Base-by-base conservation (phyloP, 2,888 invertebrate genomes). In the Leptura quadrifasciata region DNA sequence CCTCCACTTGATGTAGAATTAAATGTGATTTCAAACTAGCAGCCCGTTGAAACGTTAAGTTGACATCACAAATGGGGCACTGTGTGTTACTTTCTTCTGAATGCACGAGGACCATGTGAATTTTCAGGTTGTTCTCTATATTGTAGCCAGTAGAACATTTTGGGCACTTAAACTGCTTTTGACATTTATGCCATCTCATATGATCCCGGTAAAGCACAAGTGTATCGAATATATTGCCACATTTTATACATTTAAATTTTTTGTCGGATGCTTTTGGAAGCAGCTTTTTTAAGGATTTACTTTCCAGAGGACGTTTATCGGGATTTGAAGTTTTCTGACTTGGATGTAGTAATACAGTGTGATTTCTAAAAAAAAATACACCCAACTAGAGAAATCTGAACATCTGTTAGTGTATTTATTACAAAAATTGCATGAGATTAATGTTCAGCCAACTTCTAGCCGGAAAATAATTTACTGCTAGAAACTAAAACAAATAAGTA, bases 21-120 rank as follows among this genome's bases (percentile, higher is more conserved):
- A 89, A 82, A 85, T 89, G 89, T 1, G 89, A 86, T 76, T 87
- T 89, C 69, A 89, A 85, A 82, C 89, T 88, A 15, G 89, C 89
- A 58, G 84, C 79, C 75, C 89, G 84, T 78, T 88, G 86, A 80
- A 88, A 88, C 67, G 84, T 85, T n/a, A 80, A 70, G 47, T 64
- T 73, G 73, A 87, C 83, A 20, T 86, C 80, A 81, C 89, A 89
- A 76, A 88, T 84, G n/a, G 89, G 89, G 79, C 89, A 89, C 15
- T 76, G 68, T 21, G 78, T 83, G 8, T 84, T 85, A 72, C 80
- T 80, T n/a, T 82, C 83, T 35, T 84, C 85, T 10, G 78, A 73
- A 77, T 89, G 88, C 65, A 85, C 79, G 15, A 79, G 72, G 9
- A 86, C 86, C 84, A 84, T 85, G 76, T 89, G 89, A 65, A 89